Percentiles rank a stretch among this genome's conserved stretches.
Conservation (phyloP, 1,140 invertebrate species). For the Planococcus citri region DNA sequence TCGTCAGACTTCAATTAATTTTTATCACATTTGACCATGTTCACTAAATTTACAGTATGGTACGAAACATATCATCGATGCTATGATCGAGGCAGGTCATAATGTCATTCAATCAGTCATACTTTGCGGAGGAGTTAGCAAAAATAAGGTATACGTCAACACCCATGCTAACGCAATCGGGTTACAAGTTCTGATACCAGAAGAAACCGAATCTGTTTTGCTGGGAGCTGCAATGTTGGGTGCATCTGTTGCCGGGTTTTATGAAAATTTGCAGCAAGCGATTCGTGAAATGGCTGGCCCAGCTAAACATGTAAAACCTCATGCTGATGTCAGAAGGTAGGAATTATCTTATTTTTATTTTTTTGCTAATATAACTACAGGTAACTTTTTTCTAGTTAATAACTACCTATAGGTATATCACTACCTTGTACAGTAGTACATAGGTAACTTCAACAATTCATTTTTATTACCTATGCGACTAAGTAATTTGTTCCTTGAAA, state of each 20-base stretch:
- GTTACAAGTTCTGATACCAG: constrained; percentile 54
- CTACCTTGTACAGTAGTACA: too few species aligned
- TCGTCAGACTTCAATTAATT: not conserved
- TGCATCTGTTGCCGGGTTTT: constrained; percentile 53
- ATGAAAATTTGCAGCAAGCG: constrained; percentile 46
- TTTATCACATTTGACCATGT: not conserved
- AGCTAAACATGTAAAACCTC: constrained; percentile 51
- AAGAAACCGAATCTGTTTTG: constrained; percentile 67
- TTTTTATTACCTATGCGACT: too few species aligned
- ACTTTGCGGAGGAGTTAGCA: constrained; percentile 78
- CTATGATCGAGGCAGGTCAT: constrained; percentile 40
- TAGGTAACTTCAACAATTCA: too few species aligned
- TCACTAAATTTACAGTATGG: constrained; percentile 58
- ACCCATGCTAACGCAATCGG: constrained; percentile 73
- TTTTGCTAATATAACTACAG: too few species aligned
- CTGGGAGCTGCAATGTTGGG: constrained; percentile 74
- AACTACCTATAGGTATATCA: too few species aligned
- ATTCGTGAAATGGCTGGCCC: constrained; percentile 60
- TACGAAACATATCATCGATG: constrained; percentile 73
- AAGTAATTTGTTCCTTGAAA: too few species aligned
- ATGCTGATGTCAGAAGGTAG: constrained; percentile 2
- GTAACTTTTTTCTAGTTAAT: too few species aligned
- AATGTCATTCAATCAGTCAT: constrained; percentile 51
- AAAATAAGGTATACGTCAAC: constrained; percentile 72
- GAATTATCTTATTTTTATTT: not conserved